Evolutionary conservation across 1,140 invertebrate species (phyloP).

Genomic region (Camponotus vicinus): DNA sequence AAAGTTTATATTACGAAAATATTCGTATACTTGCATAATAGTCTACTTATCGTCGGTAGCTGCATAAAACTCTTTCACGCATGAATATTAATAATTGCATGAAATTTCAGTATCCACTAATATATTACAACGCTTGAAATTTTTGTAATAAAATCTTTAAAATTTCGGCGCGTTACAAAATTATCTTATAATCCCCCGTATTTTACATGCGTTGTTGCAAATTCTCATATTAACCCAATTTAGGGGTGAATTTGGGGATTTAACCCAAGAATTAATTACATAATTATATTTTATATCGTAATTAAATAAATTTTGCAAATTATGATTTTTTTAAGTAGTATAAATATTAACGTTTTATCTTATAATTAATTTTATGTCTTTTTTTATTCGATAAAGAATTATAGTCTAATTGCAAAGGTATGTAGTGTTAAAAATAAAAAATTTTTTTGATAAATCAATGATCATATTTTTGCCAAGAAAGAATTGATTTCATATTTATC

Average conservation of each 20-base stretch:
- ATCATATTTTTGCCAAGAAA: neutral
- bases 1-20: slow-evolving; percentile 23
- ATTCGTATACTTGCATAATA: neutral
- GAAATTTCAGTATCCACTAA: slow-evolving; percentile 19
- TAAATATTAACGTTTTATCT: neutral
- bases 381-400: neutral
- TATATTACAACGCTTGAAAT: neutral
- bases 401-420: neutral
- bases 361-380: neutral
- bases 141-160: slow-evolving; percentile 6
- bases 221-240: too few relatives aligned
- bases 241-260: neutral
- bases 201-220: neutral
- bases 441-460: neutral
- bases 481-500: neutral
- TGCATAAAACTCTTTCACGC: slow-evolving; percentile 24
- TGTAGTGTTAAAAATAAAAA: neutral
- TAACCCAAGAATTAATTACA: neutral
- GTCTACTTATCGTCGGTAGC: slow-evolving; percentile 6
- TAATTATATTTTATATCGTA: slow-evolving; percentile 9
- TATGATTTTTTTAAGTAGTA: neutral
- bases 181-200: neutral
- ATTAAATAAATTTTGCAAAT: neutral
- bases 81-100: neutral
- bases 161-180: neutral